Conservation (phyloP, 2,113 vertebrate species). For the Salvator merianae region DNA sequence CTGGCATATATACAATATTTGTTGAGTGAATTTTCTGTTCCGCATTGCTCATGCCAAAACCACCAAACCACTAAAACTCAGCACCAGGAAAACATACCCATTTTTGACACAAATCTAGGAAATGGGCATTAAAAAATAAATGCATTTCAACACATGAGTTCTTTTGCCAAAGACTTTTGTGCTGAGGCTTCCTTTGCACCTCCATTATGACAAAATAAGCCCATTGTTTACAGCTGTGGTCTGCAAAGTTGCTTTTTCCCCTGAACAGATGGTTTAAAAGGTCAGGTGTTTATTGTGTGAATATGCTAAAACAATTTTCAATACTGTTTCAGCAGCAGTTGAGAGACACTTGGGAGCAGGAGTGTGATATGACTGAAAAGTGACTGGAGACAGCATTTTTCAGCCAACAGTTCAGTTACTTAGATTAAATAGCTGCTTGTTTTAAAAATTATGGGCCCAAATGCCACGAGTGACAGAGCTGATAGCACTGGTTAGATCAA, state of each 20-base stretch:
- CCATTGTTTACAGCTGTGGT: background rate
- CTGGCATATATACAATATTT: background rate
- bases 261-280: slow-evolving; percentile 18
- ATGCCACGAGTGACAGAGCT: background rate
- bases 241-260: background rate
- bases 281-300: background rate
- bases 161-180: background rate
- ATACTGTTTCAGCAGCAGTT: slow-evolving; percentile 2
- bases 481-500: fast-evolving
- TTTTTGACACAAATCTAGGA: background rate
- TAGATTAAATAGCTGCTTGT: background rate
- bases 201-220: slow-evolving; percentile 14
- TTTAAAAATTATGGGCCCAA: slow-evolving; percentile 28
- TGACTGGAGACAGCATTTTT: slow-evolving; percentile 25
- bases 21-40: background rate
- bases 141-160: background rate
- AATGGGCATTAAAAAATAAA: background rate
- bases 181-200: slow-evolving; percentile 11
- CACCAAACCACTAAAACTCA: background rate
- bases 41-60: background rate
- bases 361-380: background rate
- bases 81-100: background rate
- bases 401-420: background rate
- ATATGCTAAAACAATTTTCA: background rate
- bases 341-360: background rate